A percentile compares a stretch with the other conserved stretches of the same genome.
These are phyloP conservation scores for Coptotermes formosanus DNA, from an alignment of 1,140 invertebrate species.

Conservation along the genomic window DNA sequence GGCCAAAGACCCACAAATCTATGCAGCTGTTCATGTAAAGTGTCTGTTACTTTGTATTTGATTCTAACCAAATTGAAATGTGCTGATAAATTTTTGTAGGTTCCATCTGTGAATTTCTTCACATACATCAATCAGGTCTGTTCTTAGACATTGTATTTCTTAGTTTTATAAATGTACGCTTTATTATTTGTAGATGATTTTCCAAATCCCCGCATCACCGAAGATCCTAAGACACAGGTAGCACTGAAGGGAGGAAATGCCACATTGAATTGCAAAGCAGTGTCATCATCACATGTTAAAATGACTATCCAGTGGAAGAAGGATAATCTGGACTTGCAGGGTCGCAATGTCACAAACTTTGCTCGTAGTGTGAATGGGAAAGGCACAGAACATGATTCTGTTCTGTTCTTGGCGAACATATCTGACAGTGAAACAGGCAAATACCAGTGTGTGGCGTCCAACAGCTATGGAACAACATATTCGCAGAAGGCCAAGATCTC, in stretches of 20 bases:
- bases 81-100: too few species aligned
- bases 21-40: too few species aligned
- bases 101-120: too few species aligned
- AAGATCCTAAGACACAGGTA: slow-evolving; percentile 76
- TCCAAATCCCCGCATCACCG: slow-evolving; percentile 79
- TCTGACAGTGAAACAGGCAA: slow-evolving; percentile 75
- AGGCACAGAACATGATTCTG: slow-evolving; percentile 53
- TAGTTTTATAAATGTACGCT: slow-evolving; percentile 20
- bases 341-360: slow-evolving; percentile 39
- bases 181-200: slow-evolving; percentile 59
- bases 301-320: slow-evolving; percentile 86
- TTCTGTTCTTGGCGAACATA: slow-evolving; percentile 69
- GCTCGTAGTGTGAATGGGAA: slow-evolving; percentile 40
- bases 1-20: too few species aligned
- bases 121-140: not conserved
- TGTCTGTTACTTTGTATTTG: too few species aligned
- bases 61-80: too few species aligned
- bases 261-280: slow-evolving; percentile 76
- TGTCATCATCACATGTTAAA: slow-evolving; percentile 57
- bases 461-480: slow-evolving; percentile 86
- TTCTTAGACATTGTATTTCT: slow-evolving; percentile 17
- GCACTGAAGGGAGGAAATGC: slow-evolving; percentile 84
- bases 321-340: slow-evolving; percentile 73
- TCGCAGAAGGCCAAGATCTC: slow-evolving; percentile 82
- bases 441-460: slow-evolving; percentile 92